A percentile compares a stretch with the other conserved stretches of the same genome.
phyloP scores from a whole-genome alignment of 2,113 vertebrate species.

The Oreocharis arfaki region DNA sequence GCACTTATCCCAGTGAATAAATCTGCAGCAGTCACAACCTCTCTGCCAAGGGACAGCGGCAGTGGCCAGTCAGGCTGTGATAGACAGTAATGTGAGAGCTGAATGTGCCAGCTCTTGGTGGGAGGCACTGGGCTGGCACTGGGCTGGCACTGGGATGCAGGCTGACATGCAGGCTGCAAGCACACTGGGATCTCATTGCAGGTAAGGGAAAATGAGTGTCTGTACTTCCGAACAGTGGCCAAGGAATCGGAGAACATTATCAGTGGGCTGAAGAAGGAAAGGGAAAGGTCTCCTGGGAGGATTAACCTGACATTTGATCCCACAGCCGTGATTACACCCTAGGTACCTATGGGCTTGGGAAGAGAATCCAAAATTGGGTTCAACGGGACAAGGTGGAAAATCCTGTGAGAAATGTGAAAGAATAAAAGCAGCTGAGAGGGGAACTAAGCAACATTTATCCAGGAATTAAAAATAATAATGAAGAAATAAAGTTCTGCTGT shows the following conservation, averaged over 20 bases:
- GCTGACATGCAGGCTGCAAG: not conserved
- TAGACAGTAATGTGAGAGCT: not conserved
- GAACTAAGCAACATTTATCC: not conserved
- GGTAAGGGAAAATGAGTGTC: not conserved
- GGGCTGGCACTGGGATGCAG: not conserved
- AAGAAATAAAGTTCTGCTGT: not conserved
- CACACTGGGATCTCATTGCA: not conserved
- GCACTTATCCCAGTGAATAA: not conserved
- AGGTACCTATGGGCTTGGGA: not conserved
- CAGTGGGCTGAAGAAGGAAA: not conserved
- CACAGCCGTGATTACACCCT: not conserved
- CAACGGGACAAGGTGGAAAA: not conserved
- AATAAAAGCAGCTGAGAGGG: not conserved
- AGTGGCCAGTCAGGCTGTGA: not conserved
- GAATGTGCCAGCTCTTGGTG: not conserved
- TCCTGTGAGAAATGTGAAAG: not conserved
- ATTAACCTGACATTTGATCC: not conserved
- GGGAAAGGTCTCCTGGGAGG: not conserved
- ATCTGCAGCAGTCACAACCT: not conserved
- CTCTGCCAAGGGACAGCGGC: not conserved
- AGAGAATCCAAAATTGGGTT: not conserved
- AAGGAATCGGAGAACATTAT: not conserved
- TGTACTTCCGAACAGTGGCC: not conserved
- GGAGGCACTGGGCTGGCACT: not conserved
- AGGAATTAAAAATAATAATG: not conserved